Evolutionary conservation across 2,888 invertebrate genomes (phyloP), one percentile per base, ranked within the genome.

Genomic region (Drosophila putrida): DNA sequence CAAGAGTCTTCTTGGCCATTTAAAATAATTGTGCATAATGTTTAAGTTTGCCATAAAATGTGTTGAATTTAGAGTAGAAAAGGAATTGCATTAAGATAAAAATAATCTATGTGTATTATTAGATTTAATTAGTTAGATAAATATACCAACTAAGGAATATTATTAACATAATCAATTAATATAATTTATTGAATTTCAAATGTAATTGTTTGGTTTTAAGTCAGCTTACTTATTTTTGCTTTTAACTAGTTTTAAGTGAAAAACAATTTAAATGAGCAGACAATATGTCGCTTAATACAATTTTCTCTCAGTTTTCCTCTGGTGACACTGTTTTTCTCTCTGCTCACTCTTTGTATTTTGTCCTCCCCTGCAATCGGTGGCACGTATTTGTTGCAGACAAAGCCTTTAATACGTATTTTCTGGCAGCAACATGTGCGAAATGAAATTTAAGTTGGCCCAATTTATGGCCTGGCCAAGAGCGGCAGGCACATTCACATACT

Each of bases 381-480:
- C 81, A 67, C 51, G 53, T 67, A 63, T 33, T 20, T 15, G 27
- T 28, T 20, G 41, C 38, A 49, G 25, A 25, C 46, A 72, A 75
- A 79, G 64, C 80, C 69, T 80, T 88, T 78, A 82, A 88, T 70
- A 57, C 76, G 71, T 58, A 67, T 66, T 69, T 66, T 72, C 55
- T 50, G 65, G 36, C 38, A 49, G 59, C 44, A 60, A 69, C 80
- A 84, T 76, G 80, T 82, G 67, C 53, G 75, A 62, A 65, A 57
- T 65, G 58, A 63, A 78, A 83, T 88, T 83, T 78, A 86, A 86
- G 88, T 86, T 80, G 88, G 60, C 67, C 71, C 75, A 83, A 83
- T 88, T 88, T 83, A 88, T 88, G 11, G 55, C 49, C 46, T 49
- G 46, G 44, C 72, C 64, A 49, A 33, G 13, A 55, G 64, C 43